Evolutionary conservation across 2,888 invertebrate genomes (phyloP).

Genomic region (Allolobophora icterica): DNA sequence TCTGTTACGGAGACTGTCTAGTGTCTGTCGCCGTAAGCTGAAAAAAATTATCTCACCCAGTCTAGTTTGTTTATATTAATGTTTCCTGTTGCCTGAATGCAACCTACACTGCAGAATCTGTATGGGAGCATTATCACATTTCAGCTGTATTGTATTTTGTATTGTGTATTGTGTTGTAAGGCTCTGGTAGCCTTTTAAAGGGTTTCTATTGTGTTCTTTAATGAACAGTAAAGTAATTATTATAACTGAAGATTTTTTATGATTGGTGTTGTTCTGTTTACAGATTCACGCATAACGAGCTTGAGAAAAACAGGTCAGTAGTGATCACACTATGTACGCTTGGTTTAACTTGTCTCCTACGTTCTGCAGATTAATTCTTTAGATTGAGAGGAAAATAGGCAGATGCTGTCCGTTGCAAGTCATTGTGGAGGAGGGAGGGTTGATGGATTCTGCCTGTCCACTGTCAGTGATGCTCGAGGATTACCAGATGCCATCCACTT

Average conservation of each 20-base stretch:
- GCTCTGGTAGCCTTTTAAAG: neutral
- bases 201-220: neutral
- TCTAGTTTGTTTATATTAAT: no score
- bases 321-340: neutral
- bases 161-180: no score
- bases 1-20: no score
- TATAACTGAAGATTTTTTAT: neutral
- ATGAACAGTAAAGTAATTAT: neutral
- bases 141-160: no score
- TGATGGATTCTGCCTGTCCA: neutral
- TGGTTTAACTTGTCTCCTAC: neutral
- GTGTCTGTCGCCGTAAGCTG: no score
- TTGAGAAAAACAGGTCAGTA: conserved; percentile 26
- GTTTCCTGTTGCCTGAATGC: no score
- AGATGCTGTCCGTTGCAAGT: neutral
- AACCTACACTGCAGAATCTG: no score
- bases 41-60: no score
- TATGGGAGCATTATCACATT: no score
- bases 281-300: conserved; percentile 27
- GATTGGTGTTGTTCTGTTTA: neutral
- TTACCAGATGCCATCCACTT: conserved; percentile 4
- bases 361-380: neutral
- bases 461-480: neutral
- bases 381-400: neutral
- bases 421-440: neutral